phyloP scores from a whole-genome alignment of 2,888 invertebrate species.

The Drosophila meridiana region DNA sequence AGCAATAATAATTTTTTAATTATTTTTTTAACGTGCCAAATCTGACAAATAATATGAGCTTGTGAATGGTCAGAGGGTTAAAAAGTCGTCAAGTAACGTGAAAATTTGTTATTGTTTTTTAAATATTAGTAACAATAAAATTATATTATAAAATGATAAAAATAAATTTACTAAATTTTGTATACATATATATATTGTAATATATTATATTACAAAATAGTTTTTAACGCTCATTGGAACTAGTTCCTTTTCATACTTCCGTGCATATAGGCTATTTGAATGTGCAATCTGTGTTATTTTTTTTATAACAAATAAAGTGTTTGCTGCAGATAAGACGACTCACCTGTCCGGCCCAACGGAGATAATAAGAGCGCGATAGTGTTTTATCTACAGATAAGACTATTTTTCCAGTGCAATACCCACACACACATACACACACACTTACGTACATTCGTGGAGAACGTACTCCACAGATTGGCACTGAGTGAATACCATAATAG shows the following conservation, averaged over 20 bases:
- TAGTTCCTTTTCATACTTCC: background rate
- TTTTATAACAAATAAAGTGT: constrained; percentile 4
- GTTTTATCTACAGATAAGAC: constrained; percentile 61
- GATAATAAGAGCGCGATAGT: constrained; percentile 44
- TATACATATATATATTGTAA: too few species aligned
- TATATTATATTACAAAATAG: too few species aligned
- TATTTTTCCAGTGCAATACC: background rate
- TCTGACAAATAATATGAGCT: background rate
- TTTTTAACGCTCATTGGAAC: background rate
- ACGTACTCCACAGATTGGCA: constrained; percentile 49
- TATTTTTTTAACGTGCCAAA: background rate
- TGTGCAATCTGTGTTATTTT: constrained; percentile 1
- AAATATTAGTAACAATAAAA: too few species aligned
- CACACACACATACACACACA: constrained; percentile 6
- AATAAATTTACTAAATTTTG: too few species aligned
- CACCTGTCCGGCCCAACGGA: background rate
- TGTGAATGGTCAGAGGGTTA: background rate
- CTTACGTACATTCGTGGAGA: background rate
- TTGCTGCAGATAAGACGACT: constrained; percentile 32
- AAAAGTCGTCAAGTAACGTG: background rate
- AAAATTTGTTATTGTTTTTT: background rate
- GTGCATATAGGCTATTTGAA: constrained; percentile 6
- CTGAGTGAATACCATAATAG: constrained; percentile 51
- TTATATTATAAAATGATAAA: too few species aligned
- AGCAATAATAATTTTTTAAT: background rate